Evolutionary conservation across 2,888 invertebrate species (phyloP).

Genomic region (Deilephila porcellus): DNA sequence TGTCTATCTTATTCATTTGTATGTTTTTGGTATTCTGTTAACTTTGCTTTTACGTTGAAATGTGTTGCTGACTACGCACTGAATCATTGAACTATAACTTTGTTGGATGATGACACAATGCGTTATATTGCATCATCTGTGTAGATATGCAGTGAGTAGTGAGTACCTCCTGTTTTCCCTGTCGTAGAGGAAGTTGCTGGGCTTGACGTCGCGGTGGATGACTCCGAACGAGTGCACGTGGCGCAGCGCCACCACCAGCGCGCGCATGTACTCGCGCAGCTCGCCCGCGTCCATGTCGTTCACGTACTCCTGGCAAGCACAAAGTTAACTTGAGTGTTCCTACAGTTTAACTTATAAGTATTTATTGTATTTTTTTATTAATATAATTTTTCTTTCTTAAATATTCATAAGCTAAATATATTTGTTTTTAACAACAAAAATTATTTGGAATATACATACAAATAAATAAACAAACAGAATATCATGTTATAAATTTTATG

Average conservation of each 20-base stretch:
- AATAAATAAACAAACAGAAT: neutral
- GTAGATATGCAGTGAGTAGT: too few species aligned
- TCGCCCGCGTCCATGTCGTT: conserved; percentile 88
- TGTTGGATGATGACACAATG: neutral
- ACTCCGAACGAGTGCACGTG: conserved; percentile 93
- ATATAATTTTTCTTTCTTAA: too few species aligned
- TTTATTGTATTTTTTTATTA: too few species aligned
- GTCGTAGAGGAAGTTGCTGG: conserved; percentile 95
- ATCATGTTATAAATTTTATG: too few species aligned
- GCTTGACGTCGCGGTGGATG: conserved; percentile 96
- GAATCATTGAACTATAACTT: neutral
- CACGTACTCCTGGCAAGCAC: conserved; percentile 88
- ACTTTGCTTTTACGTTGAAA: too few species aligned
- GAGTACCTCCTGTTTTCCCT: conserved; percentile 85
- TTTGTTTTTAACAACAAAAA: too few species aligned
- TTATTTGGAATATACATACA: too few species aligned
- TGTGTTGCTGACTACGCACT: too few species aligned
- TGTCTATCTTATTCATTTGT: too few species aligned
- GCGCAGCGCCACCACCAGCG: conserved; percentile 90
- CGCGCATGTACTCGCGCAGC: conserved; percentile 91
- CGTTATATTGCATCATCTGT: neutral
- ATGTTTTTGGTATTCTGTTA: too few species aligned
- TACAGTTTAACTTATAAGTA: too few species aligned
- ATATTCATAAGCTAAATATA: too few species aligned
- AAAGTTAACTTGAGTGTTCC: neutral